Base-by-base conservation (phyloP, 1,140 invertebrate genomes). In the Diabrotica undecimpunctata region DNA sequence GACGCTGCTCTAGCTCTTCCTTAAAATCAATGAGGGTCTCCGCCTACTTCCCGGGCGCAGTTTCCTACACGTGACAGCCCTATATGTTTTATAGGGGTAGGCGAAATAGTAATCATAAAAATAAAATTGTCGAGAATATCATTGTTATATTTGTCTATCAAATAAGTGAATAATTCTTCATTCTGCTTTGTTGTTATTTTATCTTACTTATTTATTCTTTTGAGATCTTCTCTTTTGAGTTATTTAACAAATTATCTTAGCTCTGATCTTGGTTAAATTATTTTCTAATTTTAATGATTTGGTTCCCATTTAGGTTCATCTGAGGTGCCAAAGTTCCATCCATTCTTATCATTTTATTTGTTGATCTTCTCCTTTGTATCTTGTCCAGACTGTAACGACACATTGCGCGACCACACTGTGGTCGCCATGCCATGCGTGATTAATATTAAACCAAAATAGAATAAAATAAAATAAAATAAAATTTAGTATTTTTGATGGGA, bases 1-100 rank as follows among this genome's bases (percentile, higher is more conserved):
- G 68, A 72, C 67, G 69, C 68, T 67, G 69, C 68, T 60, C 41
- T 69, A 65, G 69, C 68, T 67, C 67, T 67, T 60, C 41, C 67
- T 14, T 57, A 70, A 69, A 71, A 71, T 71, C 67, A 55, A 71
- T 69, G 63, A 41, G 25, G 35, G 53, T 51, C 62, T 63, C 67
- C 65, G 59, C 70, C 70, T 62, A 60, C 62, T 64, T 68, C 55
- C 62, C 61, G 51, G 41, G 54, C 64, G 58, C 54, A 62, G 37
- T 52, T 25, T 55, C 10, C 41, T 52, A 58, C 66, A 64, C 53
- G 54, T 63, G 59, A 53, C 63, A 14, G 25, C 51, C 54, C 62
- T n/a, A 35, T 54, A 36, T 41, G 14, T 35, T 25, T 36, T 61
- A 7, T 50, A 50, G 35, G 25, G 25, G 14, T 13, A 7, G 12